Percentiles rank a stretch among this genome's conserved stretches.
These are phyloP conservation scores for Watsonalla binaria DNA, from an alignment of 2,888 invertebrate species.

Conservation along the genomic window DNA sequence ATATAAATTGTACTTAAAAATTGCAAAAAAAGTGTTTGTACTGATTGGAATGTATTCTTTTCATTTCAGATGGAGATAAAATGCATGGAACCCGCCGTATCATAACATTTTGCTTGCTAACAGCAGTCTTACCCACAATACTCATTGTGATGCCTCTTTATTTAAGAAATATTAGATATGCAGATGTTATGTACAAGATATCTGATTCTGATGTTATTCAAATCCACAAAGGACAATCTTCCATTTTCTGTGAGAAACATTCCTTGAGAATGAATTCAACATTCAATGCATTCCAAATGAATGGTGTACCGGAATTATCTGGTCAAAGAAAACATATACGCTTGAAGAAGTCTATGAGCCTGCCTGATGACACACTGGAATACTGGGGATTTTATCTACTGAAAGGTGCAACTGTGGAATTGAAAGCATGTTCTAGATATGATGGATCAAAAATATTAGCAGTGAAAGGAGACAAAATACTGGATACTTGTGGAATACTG, in stretches of 20 bases:
- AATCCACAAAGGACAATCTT: slow-evolving; percentile 89
- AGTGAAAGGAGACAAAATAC: slow-evolving; percentile 87
- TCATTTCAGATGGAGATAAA: slow-evolving; percentile 80
- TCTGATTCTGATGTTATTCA: slow-evolving; percentile 92
- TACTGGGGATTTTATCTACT: slow-evolving; percentile 93
- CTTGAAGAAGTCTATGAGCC: slow-evolving; percentile 88
- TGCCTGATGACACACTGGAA: slow-evolving; percentile 91
- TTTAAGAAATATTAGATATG: slow-evolving; percentile 85
- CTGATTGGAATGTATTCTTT: slow-evolving; percentile 5
- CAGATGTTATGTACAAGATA: slow-evolving; percentile 87
- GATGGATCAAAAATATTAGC: slow-evolving; percentile 89
- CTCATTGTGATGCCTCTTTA: slow-evolving; percentile 88
- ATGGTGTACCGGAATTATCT: slow-evolving; percentile 83
- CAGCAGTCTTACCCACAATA: slow-evolving; percentile 85
- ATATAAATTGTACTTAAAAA: background rate
- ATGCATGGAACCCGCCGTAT: slow-evolving; percentile 91
- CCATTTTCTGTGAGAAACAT: slow-evolving; percentile 89
- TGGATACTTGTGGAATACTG: slow-evolving; percentile 87
- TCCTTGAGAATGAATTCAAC: slow-evolving; percentile 85
- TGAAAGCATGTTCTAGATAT: slow-evolving; percentile 89
- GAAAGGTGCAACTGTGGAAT: slow-evolving; percentile 86
- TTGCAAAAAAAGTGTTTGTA: no score
- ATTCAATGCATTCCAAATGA: slow-evolving; percentile 86
- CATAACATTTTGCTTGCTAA: slow-evolving; percentile 86
- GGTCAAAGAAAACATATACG: slow-evolving; percentile 85